Evolutionary conservation across 2,888 invertebrate species (phyloP).

Genomic region (Lampropteryx suffumata): DNA sequence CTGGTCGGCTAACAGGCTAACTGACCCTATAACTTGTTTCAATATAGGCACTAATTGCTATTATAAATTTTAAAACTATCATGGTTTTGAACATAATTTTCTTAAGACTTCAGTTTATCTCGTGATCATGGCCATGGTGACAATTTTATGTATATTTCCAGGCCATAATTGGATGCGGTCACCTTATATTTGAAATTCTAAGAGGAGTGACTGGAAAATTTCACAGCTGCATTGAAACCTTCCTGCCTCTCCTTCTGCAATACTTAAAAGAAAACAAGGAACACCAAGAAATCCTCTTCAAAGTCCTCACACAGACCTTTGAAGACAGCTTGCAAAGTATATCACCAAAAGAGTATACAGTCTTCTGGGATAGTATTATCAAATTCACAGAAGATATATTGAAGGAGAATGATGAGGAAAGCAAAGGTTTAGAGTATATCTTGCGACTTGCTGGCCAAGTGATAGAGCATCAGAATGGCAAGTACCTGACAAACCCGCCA

Average conservation of each 20-base stretch:
- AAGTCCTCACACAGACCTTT: constrained; percentile 86
- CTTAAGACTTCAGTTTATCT: too few species aligned
- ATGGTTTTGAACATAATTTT: too few species aligned
- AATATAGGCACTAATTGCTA: too few species aligned
- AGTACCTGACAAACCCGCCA: constrained; percentile 83
- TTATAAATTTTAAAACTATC: too few species aligned
- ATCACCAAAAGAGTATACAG: constrained; percentile 83
- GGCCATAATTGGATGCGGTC: constrained; percentile 91
- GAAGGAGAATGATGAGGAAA: constrained; percentile 59
- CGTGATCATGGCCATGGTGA: too few species aligned
- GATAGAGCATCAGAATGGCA: constrained; percentile 85
- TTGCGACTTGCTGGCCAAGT: constrained; percentile 84
- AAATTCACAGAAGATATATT: constrained; percentile 63
- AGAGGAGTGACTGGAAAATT: constrained; percentile 92
- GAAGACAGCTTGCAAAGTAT: constrained; percentile 85
- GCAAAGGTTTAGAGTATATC: constrained; percentile 67
- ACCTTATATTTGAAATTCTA: constrained; percentile 93
- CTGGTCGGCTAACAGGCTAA: too few species aligned
- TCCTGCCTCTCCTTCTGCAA: constrained; percentile 86
- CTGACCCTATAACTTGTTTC: too few species aligned
- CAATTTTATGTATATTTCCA: too few species aligned
- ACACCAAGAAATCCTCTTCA: constrained; percentile 82
- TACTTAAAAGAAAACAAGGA: constrained; percentile 78
- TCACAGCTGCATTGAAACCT: constrained; percentile 90
- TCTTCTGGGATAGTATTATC: constrained; percentile 85